phyloP scores from a whole-genome alignment of 2,113 vertebrate genomes.

The Atrichornis clamosus region DNA sequence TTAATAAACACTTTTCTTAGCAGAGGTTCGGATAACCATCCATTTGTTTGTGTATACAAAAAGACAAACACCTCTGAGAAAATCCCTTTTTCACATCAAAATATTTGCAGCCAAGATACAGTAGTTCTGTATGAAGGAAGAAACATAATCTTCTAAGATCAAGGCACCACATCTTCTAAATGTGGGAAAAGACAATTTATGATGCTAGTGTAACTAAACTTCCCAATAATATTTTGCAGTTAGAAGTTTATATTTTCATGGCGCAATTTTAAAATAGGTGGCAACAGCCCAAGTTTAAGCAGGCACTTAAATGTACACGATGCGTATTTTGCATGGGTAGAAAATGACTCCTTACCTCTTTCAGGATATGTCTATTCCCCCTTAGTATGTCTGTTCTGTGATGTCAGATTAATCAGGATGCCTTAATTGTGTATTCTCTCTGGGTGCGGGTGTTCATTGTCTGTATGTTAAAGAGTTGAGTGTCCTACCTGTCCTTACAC shows the following conservation, averaged over 20 bases:
- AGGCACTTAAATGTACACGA: not conserved
- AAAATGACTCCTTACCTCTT: not conserved
- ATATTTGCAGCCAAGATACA: not conserved
- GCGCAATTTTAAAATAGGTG: not conserved
- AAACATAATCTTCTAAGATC: not conserved
- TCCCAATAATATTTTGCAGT: not conserved
- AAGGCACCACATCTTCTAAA: not conserved
- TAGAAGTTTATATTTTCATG: not conserved
- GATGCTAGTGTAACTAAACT: not conserved
- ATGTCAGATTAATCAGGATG: slow-evolving; percentile 29
- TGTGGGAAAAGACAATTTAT: not conserved
- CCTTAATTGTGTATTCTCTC: slow-evolving; percentile 57
- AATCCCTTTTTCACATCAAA: not conserved
- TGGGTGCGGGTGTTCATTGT: not conserved
- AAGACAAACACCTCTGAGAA: not conserved
- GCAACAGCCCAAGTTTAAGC: not conserved
- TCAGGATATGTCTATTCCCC: not conserved
- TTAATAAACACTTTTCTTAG: not conserved
- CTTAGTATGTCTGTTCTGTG: not conserved
- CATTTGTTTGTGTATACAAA: not conserved
- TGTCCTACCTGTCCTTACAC: slow-evolving; percentile 56
- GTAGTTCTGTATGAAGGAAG: not conserved
- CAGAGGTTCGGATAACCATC: not conserved
- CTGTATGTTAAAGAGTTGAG: slow-evolving; percentile 53
- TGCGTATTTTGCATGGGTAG: not conserved